Base-by-base conservation (phyloP, 23 tunicate genomes). In the Aplidium turbinatum region DNA sequence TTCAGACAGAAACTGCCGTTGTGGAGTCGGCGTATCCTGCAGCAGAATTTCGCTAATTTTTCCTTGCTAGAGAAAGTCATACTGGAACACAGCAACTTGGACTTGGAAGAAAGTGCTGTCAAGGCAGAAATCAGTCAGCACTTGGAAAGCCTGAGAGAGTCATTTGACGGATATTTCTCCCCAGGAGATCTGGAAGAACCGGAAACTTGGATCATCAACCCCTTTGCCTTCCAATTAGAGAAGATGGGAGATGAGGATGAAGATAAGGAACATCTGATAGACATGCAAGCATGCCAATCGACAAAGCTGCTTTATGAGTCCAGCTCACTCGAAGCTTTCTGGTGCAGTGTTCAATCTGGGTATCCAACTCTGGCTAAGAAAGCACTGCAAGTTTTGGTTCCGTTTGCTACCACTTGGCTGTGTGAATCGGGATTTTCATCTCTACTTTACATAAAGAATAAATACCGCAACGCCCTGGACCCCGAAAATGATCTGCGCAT, bases 401-500 rank as follows among this genome's bases (percentile, higher is more conserved):
- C 61, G 21, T 54, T 54, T 54, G 61, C 61, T 54, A 54, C 23
- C n/a, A n/a, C 61, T 54, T 54, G 61, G 61, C 61, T 9, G 61
- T 13, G 61, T 54, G 61, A 54, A 54, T 54, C 61, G 21, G 21
- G 22, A 54, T 54, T 54, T 54, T n/a, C n/a, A n/a, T n/a, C n/a
- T n/a, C n/a, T n/a, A n/a, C n/a, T n/a, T n/a, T n/a, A 20, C 61
- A 5, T 54, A 5, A 54, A 54, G 61, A 54, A 54, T 54, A 54
- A 20, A 54, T 54, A 54, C 22, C 61, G 61, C 61, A 54, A 54
- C 21, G 61, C 61, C 61, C 20, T 54, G 22, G 61, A 54, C 61
- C 19, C 22, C 22, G 61, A 16, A 54, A 54, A 54, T 54, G 61
- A 54, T 54, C 61, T 54, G 21, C 61, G 22, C 61, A 54, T 54